Conservation (phyloP, 35 echinoderm and acorn worm genomes). For the Ophiothrix spiculata region DNA sequence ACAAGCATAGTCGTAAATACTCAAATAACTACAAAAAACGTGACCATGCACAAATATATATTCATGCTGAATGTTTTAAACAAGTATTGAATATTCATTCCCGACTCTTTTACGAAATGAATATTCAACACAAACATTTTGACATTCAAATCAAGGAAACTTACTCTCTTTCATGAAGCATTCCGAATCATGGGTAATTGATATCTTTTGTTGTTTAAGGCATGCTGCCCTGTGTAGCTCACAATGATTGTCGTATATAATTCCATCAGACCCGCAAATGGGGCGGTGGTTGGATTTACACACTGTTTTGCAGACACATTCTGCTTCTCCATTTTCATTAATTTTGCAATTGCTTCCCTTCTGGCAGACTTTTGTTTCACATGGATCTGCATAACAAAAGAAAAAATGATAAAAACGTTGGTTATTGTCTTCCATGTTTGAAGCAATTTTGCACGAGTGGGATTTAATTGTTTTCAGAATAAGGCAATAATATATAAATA, state of each 20-base stretch:
- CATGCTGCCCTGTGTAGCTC: conserved; percentile 85
- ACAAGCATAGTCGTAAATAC: too few species aligned
- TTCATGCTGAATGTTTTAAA: too few species aligned
- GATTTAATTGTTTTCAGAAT: too few species aligned
- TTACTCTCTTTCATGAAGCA: conserved; percentile 29
- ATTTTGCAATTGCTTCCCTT: conserved; percentile 69
- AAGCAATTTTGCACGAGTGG: too few species aligned
- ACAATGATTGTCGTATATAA: conserved; percentile 90
- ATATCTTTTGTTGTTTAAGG: conserved; percentile 47
- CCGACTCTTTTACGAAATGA: too few species aligned
- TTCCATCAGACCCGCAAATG: conserved; percentile 83
- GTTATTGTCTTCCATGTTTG: too few species aligned
- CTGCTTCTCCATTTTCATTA: conserved; percentile 48
- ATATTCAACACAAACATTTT: too few species aligned
- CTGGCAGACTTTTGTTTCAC: conserved; percentile 51
- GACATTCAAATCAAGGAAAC: background rate
- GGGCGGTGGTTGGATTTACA: conserved; percentile 67
- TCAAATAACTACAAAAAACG: too few species aligned
- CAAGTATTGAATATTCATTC: too few species aligned
- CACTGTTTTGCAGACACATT: conserved; percentile 61
- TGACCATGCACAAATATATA: too few species aligned
- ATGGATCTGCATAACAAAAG: conserved; percentile 50
- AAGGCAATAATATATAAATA: too few species aligned
- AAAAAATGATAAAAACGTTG: too few species aligned
- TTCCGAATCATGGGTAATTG: conserved; percentile 36